Base-by-base conservation (phyloP, 1,140 invertebrate genomes). In the Venturia canescens region DNA sequence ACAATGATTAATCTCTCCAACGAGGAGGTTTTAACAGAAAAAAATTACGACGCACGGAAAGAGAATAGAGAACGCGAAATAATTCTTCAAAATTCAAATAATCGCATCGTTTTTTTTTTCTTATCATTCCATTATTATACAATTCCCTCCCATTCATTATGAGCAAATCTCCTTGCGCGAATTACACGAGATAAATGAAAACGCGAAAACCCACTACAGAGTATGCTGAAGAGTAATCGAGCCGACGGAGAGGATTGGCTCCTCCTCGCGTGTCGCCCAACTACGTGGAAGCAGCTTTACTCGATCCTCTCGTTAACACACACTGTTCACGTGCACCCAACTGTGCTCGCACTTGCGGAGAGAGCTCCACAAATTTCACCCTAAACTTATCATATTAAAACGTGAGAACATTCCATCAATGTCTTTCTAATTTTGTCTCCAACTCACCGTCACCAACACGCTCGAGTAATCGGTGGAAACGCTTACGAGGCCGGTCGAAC, bases 271-370 rank as follows among this genome's bases (percentile, higher is more conserved):
- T 60, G n/a, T n/a, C n/a, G n/a, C 15, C 44, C 18, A n/a, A 57
- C 67, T 9, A n/a, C n/a, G 50, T 50, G 50, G 18, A 57, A 75
- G 72, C 50, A 57, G 72, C 72, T 75, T 75, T 75, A 23, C 23
- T 75, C 57, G 38, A 21, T 57, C 44, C 48, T 31, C 48, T 57
- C 72, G 72, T 75, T 75, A 57, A 75, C 50, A 50, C 72, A 29
- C 50, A 60, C 18, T 60, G 18, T 50, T 11, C 48, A 75, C 72
- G 48, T 23, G n/a, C 50, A 48, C 15, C 48, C 48, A 34, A 7
- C 31, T 34, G 7, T 34, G 31, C n/a, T n/a, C 31, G 7, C 7
- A 34, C 31, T 34, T 34, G 7, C 7, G 7, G 3, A 34, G 31
- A 34, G 31, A 34, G 31, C 7, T 34, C 31, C 31, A 34, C 3